phyloP scores from a whole-genome alignment of 1,140 invertebrate genomes.

The Goniozus legneri region DNA sequence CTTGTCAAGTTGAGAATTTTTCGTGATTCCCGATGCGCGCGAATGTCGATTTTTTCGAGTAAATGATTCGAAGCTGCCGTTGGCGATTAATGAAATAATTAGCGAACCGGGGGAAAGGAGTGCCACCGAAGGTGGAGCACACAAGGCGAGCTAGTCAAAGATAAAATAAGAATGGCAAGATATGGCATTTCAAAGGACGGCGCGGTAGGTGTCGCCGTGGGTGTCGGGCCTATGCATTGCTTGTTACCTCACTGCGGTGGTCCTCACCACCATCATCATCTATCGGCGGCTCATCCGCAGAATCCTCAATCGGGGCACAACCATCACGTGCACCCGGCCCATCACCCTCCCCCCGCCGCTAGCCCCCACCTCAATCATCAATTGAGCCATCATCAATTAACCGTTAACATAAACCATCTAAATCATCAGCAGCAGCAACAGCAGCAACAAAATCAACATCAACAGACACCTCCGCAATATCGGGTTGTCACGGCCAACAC shows the following conservation, averaged over 20 bases:
- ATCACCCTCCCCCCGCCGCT: conserved; percentile 42
- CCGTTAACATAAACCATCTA: conserved; percentile 41
- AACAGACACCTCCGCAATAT: conserved; percentile 35
- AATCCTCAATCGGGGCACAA: conserved; percentile 39
- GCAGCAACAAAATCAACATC: conserved; percentile 21
- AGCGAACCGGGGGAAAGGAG: too few species aligned
- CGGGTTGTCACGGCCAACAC: conserved; percentile 40
- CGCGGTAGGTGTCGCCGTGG: conserved; percentile 42
- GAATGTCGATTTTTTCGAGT: too few species aligned
- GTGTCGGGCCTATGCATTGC: conserved; percentile 45
- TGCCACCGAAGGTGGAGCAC: not conserved
- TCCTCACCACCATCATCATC: conserved; percentile 40
- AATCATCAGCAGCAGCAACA: conserved; percentile 34
- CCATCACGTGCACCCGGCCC: conserved; percentile 42
- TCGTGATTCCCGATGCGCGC: too few species aligned
- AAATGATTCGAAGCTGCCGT: too few species aligned
- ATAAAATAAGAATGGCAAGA: conserved; percentile 42
- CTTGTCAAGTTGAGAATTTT: too few species aligned
- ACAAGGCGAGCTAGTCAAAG: not conserved
- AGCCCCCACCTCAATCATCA: conserved; percentile 45
- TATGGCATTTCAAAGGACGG: conserved; percentile 47
- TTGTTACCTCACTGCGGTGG: conserved; percentile 42
- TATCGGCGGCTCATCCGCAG: conserved; percentile 40
- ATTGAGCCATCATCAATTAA: conserved; percentile 41
- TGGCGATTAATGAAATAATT: too few species aligned